Percentiles rank a stretch among this genome's conserved stretches.
phyloP scores from a whole-genome alignment of 2,888 invertebrate species.

The Noctua pronuba region DNA sequence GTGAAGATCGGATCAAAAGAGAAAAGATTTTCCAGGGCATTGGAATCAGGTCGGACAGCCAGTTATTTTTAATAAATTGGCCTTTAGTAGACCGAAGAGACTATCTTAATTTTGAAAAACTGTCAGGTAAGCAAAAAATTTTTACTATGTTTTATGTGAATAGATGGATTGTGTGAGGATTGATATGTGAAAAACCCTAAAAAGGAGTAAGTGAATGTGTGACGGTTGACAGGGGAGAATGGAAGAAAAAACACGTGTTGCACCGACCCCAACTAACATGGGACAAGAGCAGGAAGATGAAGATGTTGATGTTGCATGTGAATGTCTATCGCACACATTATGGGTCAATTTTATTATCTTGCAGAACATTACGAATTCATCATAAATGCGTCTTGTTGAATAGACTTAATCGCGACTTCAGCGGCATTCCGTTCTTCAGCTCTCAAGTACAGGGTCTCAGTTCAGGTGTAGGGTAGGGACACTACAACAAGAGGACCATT shows the following conservation, averaged over 20 bases:
- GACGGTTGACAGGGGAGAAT: background rate
- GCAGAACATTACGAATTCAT: background rate
- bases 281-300: background rate
- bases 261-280: background rate
- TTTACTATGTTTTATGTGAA: background rate
- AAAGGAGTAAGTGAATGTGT: background rate
- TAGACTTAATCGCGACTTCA: background rate
- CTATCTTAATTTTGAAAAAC: conserved; percentile 23
- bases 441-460: background rate
- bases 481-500: background rate
- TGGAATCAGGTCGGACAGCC: conserved; percentile 47
- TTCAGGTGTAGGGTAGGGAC: background rate
- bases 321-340: too few species aligned
- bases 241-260: background rate
- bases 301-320: background rate
- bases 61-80: conserved; percentile 51
- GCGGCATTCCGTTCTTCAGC: background rate
- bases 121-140: background rate
- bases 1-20: conserved; percentile 53
- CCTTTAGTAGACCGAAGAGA: conserved; percentile 11
- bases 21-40: conserved; percentile 52
- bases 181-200: background rate
- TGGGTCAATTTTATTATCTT: background rate
- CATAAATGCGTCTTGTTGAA: background rate
- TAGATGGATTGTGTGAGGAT: background rate